These are phyloP conservation scores for Orientallactaga bullata DNA, from an alignment of 2,113 vertebrate species.

Conservation along the genomic window DNA sequence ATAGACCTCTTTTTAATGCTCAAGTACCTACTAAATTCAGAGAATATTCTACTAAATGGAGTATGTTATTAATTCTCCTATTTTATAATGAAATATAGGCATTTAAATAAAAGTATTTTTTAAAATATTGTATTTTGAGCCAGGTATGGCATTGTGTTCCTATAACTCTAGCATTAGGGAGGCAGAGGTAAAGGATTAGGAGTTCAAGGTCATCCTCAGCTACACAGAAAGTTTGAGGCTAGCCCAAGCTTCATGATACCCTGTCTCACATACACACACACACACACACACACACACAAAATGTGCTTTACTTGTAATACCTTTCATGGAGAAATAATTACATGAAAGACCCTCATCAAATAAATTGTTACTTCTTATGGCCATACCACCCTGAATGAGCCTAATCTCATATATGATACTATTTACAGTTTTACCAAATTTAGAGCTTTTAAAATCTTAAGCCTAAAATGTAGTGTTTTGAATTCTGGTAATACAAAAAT, in stretches of 20 bases:
- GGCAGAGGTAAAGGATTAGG: too few species aligned
- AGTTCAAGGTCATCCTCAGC: too few species aligned
- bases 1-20: not conserved
- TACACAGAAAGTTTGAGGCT: too few species aligned
- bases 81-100: not conserved
- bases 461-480: not conserved
- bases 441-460: not conserved
- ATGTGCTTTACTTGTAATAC: not conserved
- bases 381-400: not conserved
- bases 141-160: too few species aligned
- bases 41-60: not conserved
- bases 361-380: too few species aligned
- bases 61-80: not conserved
- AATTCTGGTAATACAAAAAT: not conserved
- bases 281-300: too few species aligned
- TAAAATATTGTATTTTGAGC: not conserved
- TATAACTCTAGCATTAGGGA: too few species aligned
- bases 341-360: too few species aligned
- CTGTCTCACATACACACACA: too few species aligned
- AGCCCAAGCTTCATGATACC: too few species aligned
- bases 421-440: not conserved
- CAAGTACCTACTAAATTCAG: not conserved
- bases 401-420: not conserved
- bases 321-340: conserved; percentile 13
- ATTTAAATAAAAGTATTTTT: conserved; percentile 9